A percentile compares a stretch with the other conserved stretches of the same genome.
phyloP scores from a whole-genome alignment of 2,113 vertebrate genomes.

The Carassius carassius region DNA sequence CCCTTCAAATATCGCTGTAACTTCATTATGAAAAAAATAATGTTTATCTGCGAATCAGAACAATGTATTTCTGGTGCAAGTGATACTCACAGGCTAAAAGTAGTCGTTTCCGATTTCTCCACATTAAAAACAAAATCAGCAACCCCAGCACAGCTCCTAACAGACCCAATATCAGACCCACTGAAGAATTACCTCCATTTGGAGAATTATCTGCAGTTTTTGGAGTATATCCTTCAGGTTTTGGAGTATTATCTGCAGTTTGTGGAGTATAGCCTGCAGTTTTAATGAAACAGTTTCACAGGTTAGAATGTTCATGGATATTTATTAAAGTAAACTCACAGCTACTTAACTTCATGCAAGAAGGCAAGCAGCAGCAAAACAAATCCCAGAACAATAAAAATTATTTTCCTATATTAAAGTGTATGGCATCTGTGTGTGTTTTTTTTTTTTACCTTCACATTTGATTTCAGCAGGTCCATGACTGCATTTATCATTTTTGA shows the following conservation, averaged over 20 bases:
- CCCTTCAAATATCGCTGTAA: background rate
- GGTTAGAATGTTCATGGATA: background rate
- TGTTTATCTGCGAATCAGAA: no score
- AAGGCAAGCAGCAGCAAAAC: background rate
- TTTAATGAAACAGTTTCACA: background rate
- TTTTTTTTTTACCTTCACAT: constrained; percentile 55
- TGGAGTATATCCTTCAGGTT: constrained; percentile 31
- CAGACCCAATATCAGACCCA: constrained; percentile 4
- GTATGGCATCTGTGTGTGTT: no score
- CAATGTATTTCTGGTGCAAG: background rate
- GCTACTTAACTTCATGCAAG: background rate
- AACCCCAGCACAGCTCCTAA: constrained; percentile 21
- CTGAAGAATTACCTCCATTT: rapidly evolving
- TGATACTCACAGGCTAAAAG: constrained; percentile 35
- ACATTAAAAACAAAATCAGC: constrained; percentile 17
- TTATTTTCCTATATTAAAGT: background rate
- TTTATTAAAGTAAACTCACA: background rate
- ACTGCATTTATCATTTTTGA: rapidly evolving
- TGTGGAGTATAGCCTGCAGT: constrained; percentile 28
- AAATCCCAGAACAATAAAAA: background rate
- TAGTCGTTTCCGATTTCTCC: constrained; percentile 25
- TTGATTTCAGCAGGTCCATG: background rate
- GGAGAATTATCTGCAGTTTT: background rate
- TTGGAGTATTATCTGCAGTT: background rate
- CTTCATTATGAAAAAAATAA: background rate